These are phyloP conservation scores for Diadema setosum DNA, from an alignment of 35 echinoderm and acorn worm species.

Conservation along the genomic window DNA sequence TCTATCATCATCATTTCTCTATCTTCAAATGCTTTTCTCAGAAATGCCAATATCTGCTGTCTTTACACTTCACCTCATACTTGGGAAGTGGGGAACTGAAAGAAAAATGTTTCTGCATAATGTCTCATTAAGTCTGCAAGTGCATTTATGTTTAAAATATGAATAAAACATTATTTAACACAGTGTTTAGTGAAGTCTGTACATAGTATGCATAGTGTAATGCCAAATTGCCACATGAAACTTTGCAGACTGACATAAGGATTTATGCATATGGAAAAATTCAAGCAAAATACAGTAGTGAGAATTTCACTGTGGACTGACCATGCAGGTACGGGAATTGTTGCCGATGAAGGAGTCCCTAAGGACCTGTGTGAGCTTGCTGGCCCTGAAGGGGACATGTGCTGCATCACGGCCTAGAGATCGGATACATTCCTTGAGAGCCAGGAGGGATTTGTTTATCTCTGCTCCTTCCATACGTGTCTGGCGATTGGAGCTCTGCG, in stretches of 20 bases:
- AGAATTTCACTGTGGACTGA: conserved; percentile 31
- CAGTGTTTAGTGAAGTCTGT: not conserved
- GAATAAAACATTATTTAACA: no score
- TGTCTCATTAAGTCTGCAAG: no score
- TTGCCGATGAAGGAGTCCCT: conserved; percentile 97
- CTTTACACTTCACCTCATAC: no score
- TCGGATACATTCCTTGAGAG: conserved; percentile 98
- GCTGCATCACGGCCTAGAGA: conserved; percentile 74
- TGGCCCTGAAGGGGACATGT: conserved; percentile 97
- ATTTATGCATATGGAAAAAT: not conserved
- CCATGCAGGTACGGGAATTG: conserved; percentile 95
- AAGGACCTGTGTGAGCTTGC: conserved; percentile 96
- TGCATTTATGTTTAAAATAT: no score
- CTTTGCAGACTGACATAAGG: not conserved
- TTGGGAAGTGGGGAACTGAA: no score
- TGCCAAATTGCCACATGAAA: not conserved
- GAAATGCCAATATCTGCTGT: no score
- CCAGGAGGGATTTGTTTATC: conserved; percentile 94
- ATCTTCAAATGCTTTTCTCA: no score
- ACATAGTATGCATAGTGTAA: not conserved
- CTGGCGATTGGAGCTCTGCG: conserved; percentile 91
- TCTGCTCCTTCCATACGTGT: conserved; percentile 98
- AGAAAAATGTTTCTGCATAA: no score
- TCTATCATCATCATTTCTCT: no score
- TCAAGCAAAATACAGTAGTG: not conserved